These are phyloP conservation scores for Ostrea edulis DNA, from an alignment of 1,140 invertebrate species.

Conservation along the genomic window DNA sequence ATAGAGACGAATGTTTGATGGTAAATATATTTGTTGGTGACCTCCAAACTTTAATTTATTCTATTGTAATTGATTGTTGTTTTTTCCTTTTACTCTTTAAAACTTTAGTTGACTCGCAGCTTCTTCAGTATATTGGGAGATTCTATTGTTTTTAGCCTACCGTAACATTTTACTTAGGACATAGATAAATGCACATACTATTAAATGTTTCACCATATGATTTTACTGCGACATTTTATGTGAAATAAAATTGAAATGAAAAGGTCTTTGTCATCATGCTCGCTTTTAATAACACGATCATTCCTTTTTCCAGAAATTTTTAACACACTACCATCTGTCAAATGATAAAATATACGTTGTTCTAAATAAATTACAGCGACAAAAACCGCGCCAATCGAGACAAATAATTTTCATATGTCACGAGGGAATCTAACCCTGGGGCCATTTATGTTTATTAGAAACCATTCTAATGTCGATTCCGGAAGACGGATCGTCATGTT, in stretches of 20 bases:
- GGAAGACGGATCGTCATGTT: neutral
- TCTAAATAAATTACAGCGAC: conserved; percentile 23
- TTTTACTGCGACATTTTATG: neutral
- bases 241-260: neutral
- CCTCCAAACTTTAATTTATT: no score
- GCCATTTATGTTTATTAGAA: neutral
- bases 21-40: no score
- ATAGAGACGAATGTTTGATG: no score
- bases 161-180: no score
- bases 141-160: no score
- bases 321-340: conserved; percentile 4
- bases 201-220: neutral
- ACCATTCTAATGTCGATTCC: neutral
- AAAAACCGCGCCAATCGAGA: conserved; percentile 1
- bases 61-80: no score
- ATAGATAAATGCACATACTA: neutral
- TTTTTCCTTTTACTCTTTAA: no score
- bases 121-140: no score
- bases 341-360: conserved; percentile 20
- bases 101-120: no score
- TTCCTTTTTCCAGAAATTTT: conserved; percentile 12
- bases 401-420: conserved; percentile 11
- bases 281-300: neutral
- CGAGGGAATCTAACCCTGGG: neutral
- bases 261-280: neutral